Evolutionary conservation across 1,140 invertebrate species (phyloP), one percentile per base, ranked within the genome.

Genomic region (Colletes latitarsis): DNA sequence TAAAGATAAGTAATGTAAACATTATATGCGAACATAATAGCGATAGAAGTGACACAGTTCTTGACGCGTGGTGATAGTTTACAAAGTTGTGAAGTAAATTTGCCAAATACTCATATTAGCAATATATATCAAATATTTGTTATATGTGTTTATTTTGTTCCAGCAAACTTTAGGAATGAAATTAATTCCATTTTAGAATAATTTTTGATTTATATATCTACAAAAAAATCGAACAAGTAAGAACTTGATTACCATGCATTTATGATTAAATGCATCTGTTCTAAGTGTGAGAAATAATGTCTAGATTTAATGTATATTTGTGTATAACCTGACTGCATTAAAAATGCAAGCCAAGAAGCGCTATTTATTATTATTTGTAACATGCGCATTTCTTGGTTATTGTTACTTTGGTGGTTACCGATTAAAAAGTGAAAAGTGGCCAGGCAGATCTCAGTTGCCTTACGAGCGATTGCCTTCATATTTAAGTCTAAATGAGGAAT

Each of bases 291-390:
- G 21, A 41, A 81, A 90, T 75, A 84, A 89, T 89, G 85, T 80
- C 82, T 89, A 75, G 64, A 77, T 78, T 63, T 71, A 55, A 77
- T 70, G 52, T 76, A 72, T 63, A 87, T 77, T 64, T 68, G 74
- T 79, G 75, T 66, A 78, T 72, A 87, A 87, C 82, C 58, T 88
- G 77, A 88, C 55, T 87, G 82, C 81, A 84, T 80, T 62, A 70
- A 93, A 89, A 89, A 98, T 98, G 97, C 97, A 98, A 95, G 97
- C 98, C 74, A 98, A 98, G 94, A 98, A 98, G 94, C 96, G 98
- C 76, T 98, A 98, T 93, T 94, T 98, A 89, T 93, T 98, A 89
- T 94, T 98, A 84, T 95, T 97, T 90, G 92, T 96, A 77, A 96
- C 96, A 82, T 97, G 96, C 93, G 96, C 96, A 83, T 96, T 98